Conservation (phyloP, 2,797 vertebrate species). For the Leptoclinus maculatus region DNA sequence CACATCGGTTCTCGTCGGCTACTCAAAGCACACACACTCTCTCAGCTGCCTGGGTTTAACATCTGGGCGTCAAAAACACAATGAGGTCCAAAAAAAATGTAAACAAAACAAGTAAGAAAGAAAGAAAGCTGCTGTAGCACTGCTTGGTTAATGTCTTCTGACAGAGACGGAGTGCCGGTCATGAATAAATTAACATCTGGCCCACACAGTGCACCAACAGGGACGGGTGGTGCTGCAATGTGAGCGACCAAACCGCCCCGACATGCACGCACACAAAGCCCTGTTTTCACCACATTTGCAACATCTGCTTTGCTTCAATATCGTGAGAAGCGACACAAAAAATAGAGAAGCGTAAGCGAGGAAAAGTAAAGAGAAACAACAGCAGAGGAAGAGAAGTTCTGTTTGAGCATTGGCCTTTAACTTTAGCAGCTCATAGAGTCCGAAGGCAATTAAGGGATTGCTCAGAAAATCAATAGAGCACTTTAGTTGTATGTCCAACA, state of each 20-base stretch:
- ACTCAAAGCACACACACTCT: background rate
- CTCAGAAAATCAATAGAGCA: constrained; percentile 62
- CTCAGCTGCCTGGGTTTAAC: background rate
- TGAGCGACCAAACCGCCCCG: background rate
- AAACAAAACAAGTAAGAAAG: background rate
- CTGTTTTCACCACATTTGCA: background rate
- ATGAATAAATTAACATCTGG: constrained; percentile 76
- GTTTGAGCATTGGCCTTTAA: background rate
- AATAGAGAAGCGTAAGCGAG: background rate
- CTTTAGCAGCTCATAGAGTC: constrained; percentile 17
- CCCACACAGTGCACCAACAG: constrained; percentile 16
- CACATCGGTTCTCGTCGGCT: constrained; percentile 5
- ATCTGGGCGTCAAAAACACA: background rate
- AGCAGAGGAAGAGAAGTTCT: background rate
- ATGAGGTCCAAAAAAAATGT: background rate
- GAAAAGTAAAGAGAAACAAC: background rate
- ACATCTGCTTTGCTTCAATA: constrained; percentile 2
- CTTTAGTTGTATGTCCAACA: constrained; percentile 41
- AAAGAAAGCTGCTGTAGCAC: background rate
- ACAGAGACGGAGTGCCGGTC: constrained; percentile 49
- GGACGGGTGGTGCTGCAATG: constrained; percentile 3
- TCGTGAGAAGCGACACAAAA: background rate
- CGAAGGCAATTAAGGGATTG: constrained; percentile 57
- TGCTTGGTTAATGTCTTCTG: constrained; percentile 49
- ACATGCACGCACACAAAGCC: background rate